phyloP scores from a whole-genome alignment of 2,113 vertebrate species.

The Passer domesticus region DNA sequence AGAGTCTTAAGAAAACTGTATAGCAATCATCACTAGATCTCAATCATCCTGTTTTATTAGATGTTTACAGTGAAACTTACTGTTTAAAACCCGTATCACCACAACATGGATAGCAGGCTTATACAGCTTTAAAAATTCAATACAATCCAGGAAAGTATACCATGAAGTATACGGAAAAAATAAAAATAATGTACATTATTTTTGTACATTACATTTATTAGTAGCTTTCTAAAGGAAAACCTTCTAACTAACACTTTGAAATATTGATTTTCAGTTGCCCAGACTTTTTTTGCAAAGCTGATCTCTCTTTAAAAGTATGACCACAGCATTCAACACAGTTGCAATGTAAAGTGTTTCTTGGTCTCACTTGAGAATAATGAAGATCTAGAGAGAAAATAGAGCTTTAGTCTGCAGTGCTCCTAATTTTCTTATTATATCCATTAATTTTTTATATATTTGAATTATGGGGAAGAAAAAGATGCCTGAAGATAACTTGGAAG shows the following conservation, averaged over 20 bases:
- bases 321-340: neutral
- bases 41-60: neutral
- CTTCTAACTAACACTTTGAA: neutral
- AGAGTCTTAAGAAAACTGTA: neutral
- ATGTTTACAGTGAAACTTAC: neutral
- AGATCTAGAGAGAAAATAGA: neutral
- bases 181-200: neutral
- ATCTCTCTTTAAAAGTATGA: neutral
- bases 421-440: neutral
- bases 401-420: neutral
- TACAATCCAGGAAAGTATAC: neutral
- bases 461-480: neutral
- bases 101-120: neutral
- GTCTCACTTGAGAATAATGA: neutral
- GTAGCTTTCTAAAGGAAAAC: neutral
- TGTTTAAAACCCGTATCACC: neutral
- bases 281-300: neutral
- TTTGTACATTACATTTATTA: neutral
- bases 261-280: neutral
- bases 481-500: constrained; percentile 2
- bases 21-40: neutral
- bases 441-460: neutral
- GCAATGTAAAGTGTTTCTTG: neutral
- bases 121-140: neutral
- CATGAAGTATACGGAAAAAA: neutral